Conservation (phyloP, 2,113 vertebrate species). For the Potamarius usumacintae region DNA sequence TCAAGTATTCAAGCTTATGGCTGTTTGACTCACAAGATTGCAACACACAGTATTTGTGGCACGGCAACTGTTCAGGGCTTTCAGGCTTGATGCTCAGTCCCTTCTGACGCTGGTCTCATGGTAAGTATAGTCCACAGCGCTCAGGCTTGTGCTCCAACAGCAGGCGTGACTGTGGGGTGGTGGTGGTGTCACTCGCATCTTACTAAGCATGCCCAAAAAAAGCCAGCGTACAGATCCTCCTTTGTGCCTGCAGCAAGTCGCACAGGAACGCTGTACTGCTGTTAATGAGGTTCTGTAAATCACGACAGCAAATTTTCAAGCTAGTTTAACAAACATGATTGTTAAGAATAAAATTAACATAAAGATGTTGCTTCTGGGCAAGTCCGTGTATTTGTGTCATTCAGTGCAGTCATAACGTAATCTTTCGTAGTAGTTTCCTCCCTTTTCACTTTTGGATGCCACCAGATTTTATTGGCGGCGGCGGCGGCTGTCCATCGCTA, state of each 20-base stretch:
- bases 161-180: background rate
- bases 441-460: background rate
- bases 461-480: background rate
- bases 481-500: no score
- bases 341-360: background rate
- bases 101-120: background rate
- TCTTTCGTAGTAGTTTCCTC: background rate
- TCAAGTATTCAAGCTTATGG: slow-evolving; percentile 7
- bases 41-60: background rate
- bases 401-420: background rate
- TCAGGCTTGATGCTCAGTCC: background rate
- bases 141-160: background rate
- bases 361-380: background rate
- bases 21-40: background rate
- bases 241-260: background rate
- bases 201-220: background rate
- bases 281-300: background rate
- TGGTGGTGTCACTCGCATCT: background rate
- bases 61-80: background rate
- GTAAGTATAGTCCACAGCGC: background rate
- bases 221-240: background rate
- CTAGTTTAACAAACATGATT: background rate
- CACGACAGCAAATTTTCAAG: background rate
- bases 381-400: background rate
- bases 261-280: background rate